Evolutionary conservation across 35 echinoderm and acorn worm species (phyloP), one percentile per base, ranked within the genome.

Genomic region (Heliocidaris tuberculata): DNA sequence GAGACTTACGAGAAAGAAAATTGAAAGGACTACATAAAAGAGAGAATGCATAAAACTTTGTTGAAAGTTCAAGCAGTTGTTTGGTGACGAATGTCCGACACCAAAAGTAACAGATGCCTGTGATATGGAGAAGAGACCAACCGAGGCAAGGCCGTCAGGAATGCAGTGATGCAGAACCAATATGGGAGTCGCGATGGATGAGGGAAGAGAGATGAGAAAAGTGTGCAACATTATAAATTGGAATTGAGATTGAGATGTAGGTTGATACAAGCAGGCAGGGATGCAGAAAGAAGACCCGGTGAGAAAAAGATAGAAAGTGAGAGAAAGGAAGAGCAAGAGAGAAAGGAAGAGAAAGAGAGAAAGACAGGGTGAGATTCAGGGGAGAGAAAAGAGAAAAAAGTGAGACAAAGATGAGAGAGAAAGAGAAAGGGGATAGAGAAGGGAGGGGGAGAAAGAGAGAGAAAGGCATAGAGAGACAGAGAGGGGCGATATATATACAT

Each of bases 111-210:
- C 65, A 78, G 65, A 78, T 78, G 65, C 7, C 21, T 78, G 65
- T n/a, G 65, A 21, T n/a, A n/a, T n/a, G 65, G 65, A 78, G 65
- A 78, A n/a, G 65, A 78, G 65, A n/a, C 65, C 65, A 78, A 78
- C 65, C 65, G 27, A 19, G 21, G 27, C 65, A 21, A 78, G 21
- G 65, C 21, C 27, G 65, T 78, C 65, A 78, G 1, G 17, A n/a
- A 78, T 21, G 65, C 65, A 78, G 27, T 78, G 19, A 78, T 27
- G 65, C 21, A 7, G 65, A 78, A 78, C 65, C 65, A 78, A 78
- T 78, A 78, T 21, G 65, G 65, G 19, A 27, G 21, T 24, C 17
- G 27, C 19, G 27, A 78, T 78, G 7, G 65, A 78, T 78, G 65
- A 78, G 65, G 61, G 27, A 78, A 19, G 65, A 78, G 11, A 56